These are phyloP conservation scores for Enhydra lutris DNA, from an alignment of 2,113 vertebrate species.

Conservation along the genomic window DNA sequence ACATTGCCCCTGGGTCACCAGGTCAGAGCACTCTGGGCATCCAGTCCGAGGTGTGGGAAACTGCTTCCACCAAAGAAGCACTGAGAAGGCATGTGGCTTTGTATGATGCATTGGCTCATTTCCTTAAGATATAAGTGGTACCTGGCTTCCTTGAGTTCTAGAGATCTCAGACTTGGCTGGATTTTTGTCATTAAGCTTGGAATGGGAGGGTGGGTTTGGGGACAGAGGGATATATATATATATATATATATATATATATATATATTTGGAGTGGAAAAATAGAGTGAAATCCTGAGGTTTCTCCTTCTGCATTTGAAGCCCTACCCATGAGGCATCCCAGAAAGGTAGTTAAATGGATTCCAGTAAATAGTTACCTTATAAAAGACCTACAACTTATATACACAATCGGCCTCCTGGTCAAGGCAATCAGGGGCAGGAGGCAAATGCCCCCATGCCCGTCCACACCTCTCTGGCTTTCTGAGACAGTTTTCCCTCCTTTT, in stretches of 20 bases:
- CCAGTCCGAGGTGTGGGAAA: not conserved
- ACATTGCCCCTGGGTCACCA: not conserved
- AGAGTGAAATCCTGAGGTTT: not conserved
- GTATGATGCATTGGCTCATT: not conserved
- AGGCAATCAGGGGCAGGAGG: not conserved
- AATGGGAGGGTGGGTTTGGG: not conserved
- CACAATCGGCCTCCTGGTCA: accelerated
- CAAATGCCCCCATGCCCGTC: not conserved
- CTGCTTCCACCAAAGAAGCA: not conserved
- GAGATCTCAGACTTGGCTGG: not conserved
- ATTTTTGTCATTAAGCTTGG: not conserved
- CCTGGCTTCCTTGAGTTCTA: not conserved
- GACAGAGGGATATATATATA: not conserved
- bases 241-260: not conserved
- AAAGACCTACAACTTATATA: not conserved
- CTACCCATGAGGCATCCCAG: not conserved
- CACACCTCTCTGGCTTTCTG: not conserved
- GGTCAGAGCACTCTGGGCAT: not conserved
- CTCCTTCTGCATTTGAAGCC: not conserved
- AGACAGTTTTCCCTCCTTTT: not conserved
- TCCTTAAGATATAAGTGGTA: not conserved
- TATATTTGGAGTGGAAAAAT: not conserved
- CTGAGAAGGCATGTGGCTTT: accelerated
- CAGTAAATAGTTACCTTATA: not conserved
- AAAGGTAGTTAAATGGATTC: not conserved